phyloP scores from a whole-genome alignment of 2,797 vertebrate species.

The Garrulus glandarius region DNA sequence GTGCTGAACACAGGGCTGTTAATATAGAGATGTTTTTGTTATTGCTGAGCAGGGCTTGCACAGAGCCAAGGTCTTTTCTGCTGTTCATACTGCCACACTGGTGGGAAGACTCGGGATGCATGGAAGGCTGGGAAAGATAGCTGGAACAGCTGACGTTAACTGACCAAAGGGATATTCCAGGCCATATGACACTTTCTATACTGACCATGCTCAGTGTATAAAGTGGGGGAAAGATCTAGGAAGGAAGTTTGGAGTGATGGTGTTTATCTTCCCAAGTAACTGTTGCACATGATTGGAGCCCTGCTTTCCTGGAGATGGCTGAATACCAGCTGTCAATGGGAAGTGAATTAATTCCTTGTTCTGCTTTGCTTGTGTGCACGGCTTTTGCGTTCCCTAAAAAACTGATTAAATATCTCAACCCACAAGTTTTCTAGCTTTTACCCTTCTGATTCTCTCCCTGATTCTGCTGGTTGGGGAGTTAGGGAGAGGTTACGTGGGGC shows the following conservation, averaged over 20 bases:
- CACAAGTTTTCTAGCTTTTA: background rate
- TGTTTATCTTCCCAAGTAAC: background rate
- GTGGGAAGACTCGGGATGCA: background rate
- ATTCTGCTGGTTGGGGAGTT: background rate
- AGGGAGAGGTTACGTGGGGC: background rate
- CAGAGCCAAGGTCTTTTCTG: background rate
- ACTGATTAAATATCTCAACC: background rate
- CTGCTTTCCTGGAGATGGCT: background rate
- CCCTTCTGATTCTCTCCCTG: rapidly evolving
- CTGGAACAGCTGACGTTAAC: background rate
- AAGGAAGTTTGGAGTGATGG: background rate
- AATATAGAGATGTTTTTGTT: background rate
- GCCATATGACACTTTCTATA: background rate
- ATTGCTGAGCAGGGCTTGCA: background rate
- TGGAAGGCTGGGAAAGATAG: background rate
- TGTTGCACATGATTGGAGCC: too few species aligned
- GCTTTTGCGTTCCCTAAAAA: background rate
- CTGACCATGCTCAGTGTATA: background rate
- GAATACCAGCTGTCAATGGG: too few species aligned
- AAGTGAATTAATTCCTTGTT: background rate
- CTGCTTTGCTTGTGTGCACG: background rate
- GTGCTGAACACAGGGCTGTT: background rate
- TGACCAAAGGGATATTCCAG: too few species aligned
- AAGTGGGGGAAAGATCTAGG: background rate
- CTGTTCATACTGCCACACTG: rapidly evolving